These are phyloP conservation scores for Drosophila cognata DNA, from an alignment of 2,888 invertebrate genomes.

Conservation along the genomic window DNA sequence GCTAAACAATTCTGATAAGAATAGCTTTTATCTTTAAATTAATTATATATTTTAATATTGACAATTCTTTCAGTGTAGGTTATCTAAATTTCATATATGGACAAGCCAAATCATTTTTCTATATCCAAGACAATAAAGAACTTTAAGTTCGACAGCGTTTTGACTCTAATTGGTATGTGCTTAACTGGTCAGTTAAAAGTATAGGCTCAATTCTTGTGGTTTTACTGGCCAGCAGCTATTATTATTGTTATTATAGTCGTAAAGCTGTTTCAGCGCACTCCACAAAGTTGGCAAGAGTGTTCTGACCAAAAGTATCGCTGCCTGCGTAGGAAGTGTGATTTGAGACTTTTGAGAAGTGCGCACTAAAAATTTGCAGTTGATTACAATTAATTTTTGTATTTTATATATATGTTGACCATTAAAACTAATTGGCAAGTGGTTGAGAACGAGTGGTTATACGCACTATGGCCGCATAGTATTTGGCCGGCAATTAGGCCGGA, in stretches of 20 bases:
- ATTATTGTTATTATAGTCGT: constrained; percentile 27
- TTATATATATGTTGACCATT: constrained; percentile 43
- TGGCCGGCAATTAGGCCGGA: constrained; percentile 27
- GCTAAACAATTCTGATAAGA: too few species aligned
- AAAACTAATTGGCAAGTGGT: constrained; percentile 65
- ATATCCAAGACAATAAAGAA: constrained; percentile 14
- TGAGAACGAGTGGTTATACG: constrained; percentile 18
- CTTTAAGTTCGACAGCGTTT: constrained; percentile 4
- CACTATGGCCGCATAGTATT: constrained; percentile 16
- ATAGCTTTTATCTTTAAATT: background rate
- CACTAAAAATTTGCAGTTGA: constrained; percentile 46
- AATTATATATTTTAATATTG: background rate
- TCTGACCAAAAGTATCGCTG: background rate
- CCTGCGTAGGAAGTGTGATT: constrained; percentile 40
- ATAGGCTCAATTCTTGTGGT: background rate
- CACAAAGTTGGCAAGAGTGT: background rate
- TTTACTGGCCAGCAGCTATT: constrained; percentile 1
- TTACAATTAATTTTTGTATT: constrained; percentile 30
- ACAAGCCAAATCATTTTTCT: background rate
- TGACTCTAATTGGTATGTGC: constrained; percentile 11
- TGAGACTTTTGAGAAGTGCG: constrained; percentile 23
- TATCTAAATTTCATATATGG: constrained; percentile 5
- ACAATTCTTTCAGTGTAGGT: background rate
- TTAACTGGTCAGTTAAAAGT: constrained; percentile 4
- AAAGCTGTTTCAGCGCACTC: constrained; percentile 6